Evolutionary conservation across 2,888 invertebrate species (phyloP), one percentile per base, ranked within the genome.

Genomic region (Tetropium fuscum): DNA sequence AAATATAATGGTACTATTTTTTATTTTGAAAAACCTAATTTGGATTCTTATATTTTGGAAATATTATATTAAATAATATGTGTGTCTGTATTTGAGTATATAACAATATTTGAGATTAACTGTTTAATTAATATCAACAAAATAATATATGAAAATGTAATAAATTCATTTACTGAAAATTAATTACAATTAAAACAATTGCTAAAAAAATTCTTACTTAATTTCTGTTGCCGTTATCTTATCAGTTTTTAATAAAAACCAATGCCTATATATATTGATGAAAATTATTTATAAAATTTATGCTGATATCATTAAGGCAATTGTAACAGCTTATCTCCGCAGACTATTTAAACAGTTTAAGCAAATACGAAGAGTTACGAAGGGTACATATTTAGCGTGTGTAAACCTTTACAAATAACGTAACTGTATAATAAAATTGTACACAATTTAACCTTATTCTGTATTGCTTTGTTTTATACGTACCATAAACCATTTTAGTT

Each of bases 341-440:
- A 54, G 60, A 55, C 66, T 66, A 60, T 63, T 49, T 57, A 60
- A 66, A 69, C 57, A 69, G 36, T 55, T 58, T 57, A 43, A 60
- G 60, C 56, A 69, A 67, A 67, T 63, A 69, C 53, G 5, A 62
- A 65, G 64, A 63, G 61, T 58, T 64, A 62, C 57, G 63, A 64
- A 63, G 64, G 64, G 63, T 60, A 64, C 48, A 58, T 66, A 60
- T 63, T 63, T 63, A 60, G 63, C 51, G 56, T 53, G 64, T 58
- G 56, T 56, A 66, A 66, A 64, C 60, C 68, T 68, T 58, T 68
- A 55, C 63, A 68, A 68, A 68, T 60, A 70, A 47, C 51, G 59
- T 63, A 53, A 62, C 61, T 63, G 59, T 60, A 54, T 53, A 58
- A 57, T 63, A 63, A 59, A 60, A 53, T 64, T 56, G 55, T 59